Evolutionary conservation across 2,888 invertebrate species (phyloP).

Genomic region (Latrodectus hesperus): DNA sequence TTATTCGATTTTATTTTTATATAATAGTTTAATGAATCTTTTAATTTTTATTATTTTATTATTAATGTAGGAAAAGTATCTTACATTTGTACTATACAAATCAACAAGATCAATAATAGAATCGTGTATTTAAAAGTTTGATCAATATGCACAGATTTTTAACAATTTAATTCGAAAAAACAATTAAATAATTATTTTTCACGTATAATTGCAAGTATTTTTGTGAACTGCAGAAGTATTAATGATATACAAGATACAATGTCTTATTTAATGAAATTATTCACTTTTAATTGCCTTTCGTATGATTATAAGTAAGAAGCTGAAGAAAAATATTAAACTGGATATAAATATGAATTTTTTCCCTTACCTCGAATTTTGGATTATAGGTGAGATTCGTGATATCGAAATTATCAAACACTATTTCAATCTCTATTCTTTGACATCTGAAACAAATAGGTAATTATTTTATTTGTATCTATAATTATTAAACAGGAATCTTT

Average conservation of each 20-base stretch:
- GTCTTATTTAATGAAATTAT: not conserved
- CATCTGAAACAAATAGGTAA: slow-evolving; percentile 17
- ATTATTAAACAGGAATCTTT: no score
- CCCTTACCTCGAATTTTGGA: slow-evolving; percentile 58
- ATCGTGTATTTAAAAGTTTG: no score
- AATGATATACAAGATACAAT: not conserved
- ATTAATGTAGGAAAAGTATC: no score
- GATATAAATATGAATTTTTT: not conserved
- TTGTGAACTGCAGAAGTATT: not conserved
- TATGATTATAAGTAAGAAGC: not conserved
- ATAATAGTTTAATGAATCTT: no score
- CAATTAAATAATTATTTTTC: not conserved
- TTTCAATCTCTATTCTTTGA: slow-evolving; percentile 37
- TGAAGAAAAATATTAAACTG: not conserved
- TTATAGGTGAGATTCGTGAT: slow-evolving; percentile 54
- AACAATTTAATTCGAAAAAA: no score
- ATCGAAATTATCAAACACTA: slow-evolving; percentile 46
- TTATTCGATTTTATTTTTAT: no score
- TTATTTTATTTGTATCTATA: no score
- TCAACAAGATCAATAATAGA: no score
- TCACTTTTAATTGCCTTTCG: not conserved
- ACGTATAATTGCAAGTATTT: not conserved
- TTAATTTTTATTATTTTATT: no score
- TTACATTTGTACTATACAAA: no score
- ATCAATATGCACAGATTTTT: no score